Percentiles rank a stretch among this genome's conserved stretches.
These are phyloP conservation scores for Meandrina meandrites DNA, from an alignment of 92 coral and sea anemone genomes.

Conservation along the genomic window DNA sequence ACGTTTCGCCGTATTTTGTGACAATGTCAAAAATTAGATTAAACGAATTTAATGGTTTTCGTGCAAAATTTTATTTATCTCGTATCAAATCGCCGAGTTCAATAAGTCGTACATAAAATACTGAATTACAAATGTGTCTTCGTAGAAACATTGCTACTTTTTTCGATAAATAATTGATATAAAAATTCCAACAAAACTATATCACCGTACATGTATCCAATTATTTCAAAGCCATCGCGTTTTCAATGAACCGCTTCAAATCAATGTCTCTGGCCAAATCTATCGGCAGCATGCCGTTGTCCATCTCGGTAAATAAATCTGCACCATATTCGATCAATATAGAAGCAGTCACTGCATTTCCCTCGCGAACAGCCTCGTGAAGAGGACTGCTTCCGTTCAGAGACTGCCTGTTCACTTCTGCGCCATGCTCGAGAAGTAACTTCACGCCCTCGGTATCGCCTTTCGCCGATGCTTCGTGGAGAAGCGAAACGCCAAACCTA, in stretches of 20 bases:
- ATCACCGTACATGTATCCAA: not conserved
- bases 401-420: conserved; percentile 95
- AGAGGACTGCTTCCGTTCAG: conserved; percentile 91
- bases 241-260: conserved; percentile 60
- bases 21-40: not conserved
- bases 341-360: conserved; percentile 61
- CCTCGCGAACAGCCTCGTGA: conserved; percentile 88
- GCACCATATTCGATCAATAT: conserved; percentile 85
- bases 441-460: conserved; percentile 75
- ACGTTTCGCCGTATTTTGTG: not conserved
- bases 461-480: conserved; percentile 85
- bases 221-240: conserved; percentile 89
- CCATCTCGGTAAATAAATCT: conserved; percentile 91
- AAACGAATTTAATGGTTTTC: not conserved
- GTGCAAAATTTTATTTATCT: not conserved
- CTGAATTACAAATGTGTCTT: not conserved
- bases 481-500: conserved; percentile 75
- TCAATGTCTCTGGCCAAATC: conserved; percentile 71
- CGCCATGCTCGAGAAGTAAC: conserved; percentile 77
- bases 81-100: not conserved
- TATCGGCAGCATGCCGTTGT: conserved; percentile 82
- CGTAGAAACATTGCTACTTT: not conserved
- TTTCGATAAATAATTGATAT: conserved; percentile 4
- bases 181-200: not conserved
- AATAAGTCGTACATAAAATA: not conserved